Percentiles rank a stretch among this genome's conserved stretches.
phyloP scores from a whole-genome alignment of 1,140 invertebrate genomes.

The Leptopilina clavipes region DNA sequence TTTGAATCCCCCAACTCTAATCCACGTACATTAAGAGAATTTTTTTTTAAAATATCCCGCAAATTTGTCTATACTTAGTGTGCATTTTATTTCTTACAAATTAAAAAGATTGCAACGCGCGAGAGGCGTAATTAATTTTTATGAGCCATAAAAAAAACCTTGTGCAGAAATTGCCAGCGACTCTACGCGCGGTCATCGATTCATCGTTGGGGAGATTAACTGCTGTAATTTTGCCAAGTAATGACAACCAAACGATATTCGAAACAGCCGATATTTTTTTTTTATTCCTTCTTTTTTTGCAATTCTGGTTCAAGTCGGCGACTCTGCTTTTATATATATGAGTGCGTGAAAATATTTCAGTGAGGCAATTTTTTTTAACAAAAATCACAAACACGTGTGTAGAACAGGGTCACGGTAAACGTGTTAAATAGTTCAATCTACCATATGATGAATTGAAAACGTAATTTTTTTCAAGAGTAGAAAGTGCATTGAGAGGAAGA shows the following conservation, averaged over 20 bases:
- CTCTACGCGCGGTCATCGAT: constrained; percentile 23
- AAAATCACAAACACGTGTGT: not conserved
- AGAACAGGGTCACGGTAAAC: constrained; percentile 24
- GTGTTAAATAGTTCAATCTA: constrained; percentile 16
- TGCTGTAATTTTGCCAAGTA: constrained; percentile 25
- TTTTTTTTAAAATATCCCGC: constrained; percentile 10
- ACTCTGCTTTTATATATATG: not conserved
- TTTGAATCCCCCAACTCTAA: not conserved
- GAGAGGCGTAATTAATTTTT: constrained; percentile 29
- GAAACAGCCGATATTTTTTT: constrained; percentile 13
- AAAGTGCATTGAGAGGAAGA: not conserved
- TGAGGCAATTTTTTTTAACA: not conserved
- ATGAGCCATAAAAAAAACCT: constrained; percentile 3
- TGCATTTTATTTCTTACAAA: constrained; percentile 22
- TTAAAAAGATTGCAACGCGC: constrained; percentile 34
- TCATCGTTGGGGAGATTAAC: constrained; percentile 29
- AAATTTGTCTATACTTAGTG: constrained; percentile 32
- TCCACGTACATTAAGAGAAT: not conserved
- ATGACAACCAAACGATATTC: constrained; percentile 33
- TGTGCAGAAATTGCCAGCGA: constrained; percentile 31
- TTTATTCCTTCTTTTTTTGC: not conserved
- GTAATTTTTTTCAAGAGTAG: constrained; percentile 4
- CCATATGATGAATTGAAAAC: constrained; percentile 14
- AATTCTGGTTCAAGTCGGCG: constrained; percentile 19
- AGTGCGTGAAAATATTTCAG: constrained; percentile 3